phyloP scores from a whole-genome alignment of 2,113 vertebrate species.

The Sula dactylatra region DNA sequence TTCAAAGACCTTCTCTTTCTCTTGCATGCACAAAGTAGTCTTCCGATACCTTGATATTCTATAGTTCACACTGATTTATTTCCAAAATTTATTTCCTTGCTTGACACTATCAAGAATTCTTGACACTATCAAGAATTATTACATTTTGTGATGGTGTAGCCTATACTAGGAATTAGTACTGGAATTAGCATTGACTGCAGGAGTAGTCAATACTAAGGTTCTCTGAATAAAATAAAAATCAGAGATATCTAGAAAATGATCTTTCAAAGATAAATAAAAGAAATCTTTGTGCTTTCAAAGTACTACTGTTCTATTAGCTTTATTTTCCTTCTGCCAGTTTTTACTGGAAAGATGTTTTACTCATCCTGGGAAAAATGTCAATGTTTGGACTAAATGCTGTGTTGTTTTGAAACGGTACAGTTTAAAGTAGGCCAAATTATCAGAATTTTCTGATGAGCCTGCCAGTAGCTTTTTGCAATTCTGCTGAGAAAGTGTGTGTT shows the following conservation, averaged over 20 bases:
- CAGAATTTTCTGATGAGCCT: conserved; percentile 30
- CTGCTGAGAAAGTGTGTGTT: background rate
- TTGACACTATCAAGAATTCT: conserved; percentile 1
- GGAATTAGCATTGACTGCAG: background rate
- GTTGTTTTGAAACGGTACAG: conserved; percentile 22
- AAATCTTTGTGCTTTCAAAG: conserved; percentile 33
- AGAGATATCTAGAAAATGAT: background rate
- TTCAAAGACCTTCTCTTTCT: background rate
- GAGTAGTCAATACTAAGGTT: background rate
- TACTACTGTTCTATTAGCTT: conserved; percentile 19
- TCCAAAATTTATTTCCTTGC: background rate
- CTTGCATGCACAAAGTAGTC: background rate
- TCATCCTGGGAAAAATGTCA: conserved; percentile 53
- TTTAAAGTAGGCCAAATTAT: conserved; percentile 29
- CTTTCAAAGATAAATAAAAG: background rate
- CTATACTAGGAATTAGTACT: background rate
- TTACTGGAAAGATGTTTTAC: conserved; percentile 54
- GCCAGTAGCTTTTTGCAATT: conserved; percentile 12
- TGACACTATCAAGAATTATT: background rate
- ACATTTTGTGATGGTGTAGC: background rate
- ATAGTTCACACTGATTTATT: background rate
- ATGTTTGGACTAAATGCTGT: conserved; percentile 30
- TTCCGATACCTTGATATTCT: background rate
- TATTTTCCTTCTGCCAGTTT: conserved; percentile 53
- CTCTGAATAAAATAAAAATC: conserved; percentile 18